Conservation (phyloP, 1,140 invertebrate species). For the Drusus annulatus region DNA sequence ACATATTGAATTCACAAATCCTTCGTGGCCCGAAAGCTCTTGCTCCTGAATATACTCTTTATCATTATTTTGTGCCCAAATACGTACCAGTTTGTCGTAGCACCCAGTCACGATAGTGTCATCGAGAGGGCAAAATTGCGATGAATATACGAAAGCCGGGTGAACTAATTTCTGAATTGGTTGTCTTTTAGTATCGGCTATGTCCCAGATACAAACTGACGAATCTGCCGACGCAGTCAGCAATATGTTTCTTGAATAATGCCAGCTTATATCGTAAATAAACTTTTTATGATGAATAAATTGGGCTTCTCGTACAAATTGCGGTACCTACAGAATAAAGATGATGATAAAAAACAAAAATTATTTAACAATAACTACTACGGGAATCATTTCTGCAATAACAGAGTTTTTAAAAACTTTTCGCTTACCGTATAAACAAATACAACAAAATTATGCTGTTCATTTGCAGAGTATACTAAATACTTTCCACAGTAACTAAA, state of each 20-base stretch:
- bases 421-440: constrained; percentile 58
- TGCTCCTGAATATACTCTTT: constrained; percentile 56
- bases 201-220: constrained; percentile 60
- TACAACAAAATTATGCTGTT: constrained; percentile 58
- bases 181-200: constrained; percentile 43
- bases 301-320: constrained; percentile 59
- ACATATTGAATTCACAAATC: constrained; percentile 61
- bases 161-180: constrained; percentile 60
- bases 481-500: constrained; percentile 62
- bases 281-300: constrained; percentile 60
- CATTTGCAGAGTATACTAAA: constrained; percentile 60
- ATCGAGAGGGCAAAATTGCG: constrained; percentile 57
- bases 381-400: not conserved
- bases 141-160: constrained; percentile 61
- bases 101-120: constrained; percentile 61
- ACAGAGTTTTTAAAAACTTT: not conserved
- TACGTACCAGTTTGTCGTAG: constrained; percentile 61
- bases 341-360: not conserved
- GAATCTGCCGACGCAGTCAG: constrained; percentile 61
- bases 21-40: constrained; percentile 61
- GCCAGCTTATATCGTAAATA: constrained; percentile 62
- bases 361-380: not conserved
- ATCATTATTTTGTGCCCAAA: constrained; percentile 57
- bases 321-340: constrained; percentile 56
- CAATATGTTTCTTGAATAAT: constrained; percentile 55